phyloP scores from a whole-genome alignment of 2,113 vertebrate species.

The Myxocyprinus asiaticus region DNA sequence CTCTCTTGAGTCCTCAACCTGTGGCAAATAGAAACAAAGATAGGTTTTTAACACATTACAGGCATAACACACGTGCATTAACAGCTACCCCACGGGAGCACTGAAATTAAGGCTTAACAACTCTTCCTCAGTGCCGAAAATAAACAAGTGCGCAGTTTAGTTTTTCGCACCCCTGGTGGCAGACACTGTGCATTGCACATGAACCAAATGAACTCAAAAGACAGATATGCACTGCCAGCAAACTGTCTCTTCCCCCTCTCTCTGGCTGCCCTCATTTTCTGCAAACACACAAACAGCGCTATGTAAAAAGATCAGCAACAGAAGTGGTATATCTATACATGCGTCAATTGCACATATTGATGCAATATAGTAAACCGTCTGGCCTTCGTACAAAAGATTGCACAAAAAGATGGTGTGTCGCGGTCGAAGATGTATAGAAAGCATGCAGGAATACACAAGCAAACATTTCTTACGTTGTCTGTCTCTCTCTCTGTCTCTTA shows the following conservation, averaged over 20 bases:
- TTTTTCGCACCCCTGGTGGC: conserved; percentile 33
- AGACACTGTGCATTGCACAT: conserved; percentile 25
- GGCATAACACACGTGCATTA: background rate
- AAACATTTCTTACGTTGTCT: conserved; percentile 26
- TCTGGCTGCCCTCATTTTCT: conserved; percentile 40
- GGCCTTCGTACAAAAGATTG: background rate
- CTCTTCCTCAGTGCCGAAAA: background rate
- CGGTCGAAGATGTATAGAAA: conserved; percentile 37
- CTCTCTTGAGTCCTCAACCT: conserved; percentile 1
- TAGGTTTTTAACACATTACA: background rate
- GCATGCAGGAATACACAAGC: conserved; percentile 51
- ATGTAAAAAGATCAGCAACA: background rate
- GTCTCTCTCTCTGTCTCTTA: conserved; percentile 61
- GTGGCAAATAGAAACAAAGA: background rate
- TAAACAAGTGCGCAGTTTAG: background rate
- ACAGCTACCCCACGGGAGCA: background rate
- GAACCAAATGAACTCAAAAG: conserved; percentile 47
- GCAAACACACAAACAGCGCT: conserved; percentile 36
- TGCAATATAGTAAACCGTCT: background rate
- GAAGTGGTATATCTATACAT: background rate
- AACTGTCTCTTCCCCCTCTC: conserved; percentile 32
- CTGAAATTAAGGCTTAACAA: conserved; percentile 4
- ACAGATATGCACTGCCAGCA: conserved; percentile 31
- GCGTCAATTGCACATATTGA: background rate
- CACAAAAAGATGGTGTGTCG: background rate